A percentile compares a stretch with the other conserved stretches of the same genome.
phyloP scores from a whole-genome alignment of 2,113 vertebrate genomes.

The Lepus americanus region DNA sequence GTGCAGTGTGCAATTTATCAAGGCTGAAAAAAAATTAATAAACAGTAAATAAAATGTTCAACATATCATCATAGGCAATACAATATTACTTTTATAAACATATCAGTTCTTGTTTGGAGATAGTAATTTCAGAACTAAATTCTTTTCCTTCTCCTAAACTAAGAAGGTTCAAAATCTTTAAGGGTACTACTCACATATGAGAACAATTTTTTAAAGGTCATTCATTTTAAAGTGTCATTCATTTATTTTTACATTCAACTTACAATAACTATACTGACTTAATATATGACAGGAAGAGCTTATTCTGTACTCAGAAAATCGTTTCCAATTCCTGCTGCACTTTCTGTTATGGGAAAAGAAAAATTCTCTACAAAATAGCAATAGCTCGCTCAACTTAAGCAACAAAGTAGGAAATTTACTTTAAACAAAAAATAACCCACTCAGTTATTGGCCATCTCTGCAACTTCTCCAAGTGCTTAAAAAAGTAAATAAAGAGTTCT shows the following conservation, averaged over 20 bases:
- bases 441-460: neutral
- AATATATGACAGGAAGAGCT: neutral
- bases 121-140: conserved; percentile 24
- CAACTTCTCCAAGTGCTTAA: neutral
- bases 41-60: conserved; percentile 59
- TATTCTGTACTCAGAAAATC: neutral
- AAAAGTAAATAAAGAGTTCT: neutral
- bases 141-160: conserved; percentile 43
- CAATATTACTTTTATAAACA: conserved; percentile 52
- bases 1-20: conserved; percentile 99
- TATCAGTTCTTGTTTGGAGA: neutral
- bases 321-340: neutral
- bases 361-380: conserved; percentile 13
- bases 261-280: neutral
- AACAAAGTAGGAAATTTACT: neutral
- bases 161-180: conserved; percentile 53
- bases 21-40: conserved; percentile 89
- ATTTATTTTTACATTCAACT: neutral
- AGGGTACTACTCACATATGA: neutral
- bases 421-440: conserved; percentile 25
- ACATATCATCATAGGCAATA: conserved; percentile 43
- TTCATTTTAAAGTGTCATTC: neutral
- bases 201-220: neutral
- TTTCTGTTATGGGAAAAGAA: neutral
- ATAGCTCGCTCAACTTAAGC: neutral